Conservation (phyloP, 1,140 invertebrate genomes). For the Sinonovacula constricta region DNA sequence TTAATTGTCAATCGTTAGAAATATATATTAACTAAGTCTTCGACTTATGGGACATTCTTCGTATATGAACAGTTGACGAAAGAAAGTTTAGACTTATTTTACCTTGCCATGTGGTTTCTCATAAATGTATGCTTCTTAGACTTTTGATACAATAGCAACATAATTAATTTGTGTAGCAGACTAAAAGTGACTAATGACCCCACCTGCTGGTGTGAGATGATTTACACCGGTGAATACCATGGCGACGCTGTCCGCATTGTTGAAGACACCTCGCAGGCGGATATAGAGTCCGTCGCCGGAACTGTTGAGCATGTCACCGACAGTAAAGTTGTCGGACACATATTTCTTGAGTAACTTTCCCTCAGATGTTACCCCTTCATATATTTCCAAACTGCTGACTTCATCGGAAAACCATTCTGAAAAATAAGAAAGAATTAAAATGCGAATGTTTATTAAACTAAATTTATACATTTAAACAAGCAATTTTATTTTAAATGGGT, state of each 20-base stretch:
- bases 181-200: neutral
- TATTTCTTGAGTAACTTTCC: constrained; percentile 56
- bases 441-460: neutral
- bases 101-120: no score
- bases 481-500: no score
- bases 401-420: constrained; percentile 67
- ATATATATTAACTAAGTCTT: no score
- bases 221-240: constrained; percentile 71
- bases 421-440: constrained; percentile 10
- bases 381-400: constrained; percentile 68
- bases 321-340: constrained; percentile 65
- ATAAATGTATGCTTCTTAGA: no score
- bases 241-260: constrained; percentile 67
- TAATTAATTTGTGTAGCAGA: neutral
- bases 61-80: no score
- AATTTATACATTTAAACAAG: no score
- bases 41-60: no score
- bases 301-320: constrained; percentile 53
- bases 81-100: no score
- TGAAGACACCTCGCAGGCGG: constrained; percentile 66
- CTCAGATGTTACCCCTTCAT: constrained; percentile 66
- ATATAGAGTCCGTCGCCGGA: constrained; percentile 66
- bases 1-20: no score
- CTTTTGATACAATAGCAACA: no score
- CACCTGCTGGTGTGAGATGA: constrained; percentile 62